phyloP scores from a whole-genome alignment of 2,113 vertebrate genomes.

The Cavia porcellus region DNA sequence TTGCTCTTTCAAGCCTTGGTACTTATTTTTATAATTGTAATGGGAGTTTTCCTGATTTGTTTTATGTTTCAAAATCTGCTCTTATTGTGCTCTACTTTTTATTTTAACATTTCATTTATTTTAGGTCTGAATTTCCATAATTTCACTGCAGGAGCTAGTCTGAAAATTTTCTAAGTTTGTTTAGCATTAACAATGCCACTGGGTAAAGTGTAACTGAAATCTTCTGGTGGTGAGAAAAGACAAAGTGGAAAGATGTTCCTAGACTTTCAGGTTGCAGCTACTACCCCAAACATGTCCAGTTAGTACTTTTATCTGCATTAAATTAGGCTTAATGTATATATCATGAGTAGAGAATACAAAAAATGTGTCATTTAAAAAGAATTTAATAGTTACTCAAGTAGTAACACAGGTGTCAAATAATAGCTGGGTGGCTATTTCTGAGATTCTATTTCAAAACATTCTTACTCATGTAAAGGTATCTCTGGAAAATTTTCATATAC shows the following conservation, averaged over 20 bases:
- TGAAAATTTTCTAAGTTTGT: background rate
- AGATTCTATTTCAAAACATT: background rate
- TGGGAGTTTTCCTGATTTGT: background rate
- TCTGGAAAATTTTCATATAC: slow-evolving; percentile 6
- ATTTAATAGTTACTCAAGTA: background rate
- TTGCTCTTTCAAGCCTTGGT: background rate
- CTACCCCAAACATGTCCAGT: background rate
- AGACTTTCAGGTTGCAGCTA: background rate
- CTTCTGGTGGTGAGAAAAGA: background rate
- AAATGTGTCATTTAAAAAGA: background rate
- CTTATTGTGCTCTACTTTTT: background rate
- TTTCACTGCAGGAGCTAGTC: background rate
- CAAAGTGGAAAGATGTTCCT: background rate
- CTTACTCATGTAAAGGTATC: background rate
- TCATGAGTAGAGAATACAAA: slow-evolving; percentile 9
- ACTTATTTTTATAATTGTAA: background rate
- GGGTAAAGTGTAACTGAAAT: slow-evolving; percentile 29
- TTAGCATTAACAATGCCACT: background rate
- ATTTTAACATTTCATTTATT: background rate
- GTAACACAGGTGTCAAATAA: background rate
- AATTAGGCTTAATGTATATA: background rate
- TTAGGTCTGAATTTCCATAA: slow-evolving; percentile 4
- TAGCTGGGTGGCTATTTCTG: background rate
- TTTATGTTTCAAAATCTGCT: background rate
- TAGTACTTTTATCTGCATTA: background rate